Evolutionary conservation across 2,113 vertebrate genomes (phyloP).

Genomic region (Etheostoma cragini): DNA sequence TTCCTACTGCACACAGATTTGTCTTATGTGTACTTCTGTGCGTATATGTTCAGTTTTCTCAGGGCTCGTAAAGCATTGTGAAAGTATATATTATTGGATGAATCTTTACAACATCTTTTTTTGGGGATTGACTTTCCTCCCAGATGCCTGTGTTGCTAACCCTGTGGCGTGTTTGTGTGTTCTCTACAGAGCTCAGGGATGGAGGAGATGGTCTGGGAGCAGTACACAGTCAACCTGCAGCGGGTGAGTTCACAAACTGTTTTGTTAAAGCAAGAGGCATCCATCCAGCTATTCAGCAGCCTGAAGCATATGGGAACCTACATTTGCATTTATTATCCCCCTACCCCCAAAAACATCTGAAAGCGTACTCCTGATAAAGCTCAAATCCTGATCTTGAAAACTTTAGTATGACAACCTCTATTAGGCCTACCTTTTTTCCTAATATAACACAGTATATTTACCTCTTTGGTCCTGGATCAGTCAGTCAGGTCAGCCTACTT

Average conservation of each 20-base stretch:
- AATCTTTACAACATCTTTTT: background rate
- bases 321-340: no score
- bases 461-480: no score
- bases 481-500: no score
- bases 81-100: background rate
- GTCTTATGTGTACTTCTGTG: background rate
- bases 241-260: conserved; percentile 82
- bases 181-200: conserved; percentile 83
- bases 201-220: conserved; percentile 96
- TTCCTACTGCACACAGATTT: background rate
- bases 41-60: background rate
- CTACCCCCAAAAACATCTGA: no score
- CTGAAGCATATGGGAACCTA: background rate
- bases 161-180: conserved; percentile 30
- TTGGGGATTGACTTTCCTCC: background rate
- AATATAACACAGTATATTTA: no score
- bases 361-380: no score
- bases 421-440: no score
- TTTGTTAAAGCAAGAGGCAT: background rate
- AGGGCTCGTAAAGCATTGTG: background rate
- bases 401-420: no score
- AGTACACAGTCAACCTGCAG: conserved; percentile 95
- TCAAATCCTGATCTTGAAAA: no score
- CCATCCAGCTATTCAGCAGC: background rate
- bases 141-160: conserved; percentile 8